A percentile compares a stretch with the other conserved stretches of the same genome.
These are phyloP conservation scores for Plagodis dolabraria DNA, from an alignment of 2,888 invertebrate species.

Conservation along the genomic window DNA sequence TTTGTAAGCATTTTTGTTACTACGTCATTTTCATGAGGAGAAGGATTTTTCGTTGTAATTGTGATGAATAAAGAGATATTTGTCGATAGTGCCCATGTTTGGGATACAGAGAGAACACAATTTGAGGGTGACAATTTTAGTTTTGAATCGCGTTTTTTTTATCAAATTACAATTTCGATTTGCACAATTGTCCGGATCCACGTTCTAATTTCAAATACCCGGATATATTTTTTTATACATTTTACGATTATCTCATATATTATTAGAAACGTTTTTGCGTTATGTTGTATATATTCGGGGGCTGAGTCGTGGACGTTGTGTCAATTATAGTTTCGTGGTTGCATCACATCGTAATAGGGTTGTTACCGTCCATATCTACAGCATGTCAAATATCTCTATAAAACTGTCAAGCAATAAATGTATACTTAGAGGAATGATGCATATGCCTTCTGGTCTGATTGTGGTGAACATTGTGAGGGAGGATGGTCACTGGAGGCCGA, in stretches of 20 bases:
- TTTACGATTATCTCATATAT: slow-evolving; percentile 45
- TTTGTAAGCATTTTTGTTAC: slow-evolving; percentile 71
- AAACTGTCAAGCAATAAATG: slow-evolving; percentile 46
- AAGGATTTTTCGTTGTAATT: slow-evolving; percentile 61
- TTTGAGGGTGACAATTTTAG: slow-evolving; percentile 31
- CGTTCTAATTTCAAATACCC: slow-evolving; percentile 59
- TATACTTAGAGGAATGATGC: slow-evolving; percentile 32
- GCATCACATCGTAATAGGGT: slow-evolving; percentile 17
- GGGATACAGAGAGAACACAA: slow-evolving; percentile 17
- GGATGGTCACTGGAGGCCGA: background rate
- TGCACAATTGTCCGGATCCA: slow-evolving; percentile 51
- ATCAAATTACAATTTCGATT: slow-evolving; percentile 50
- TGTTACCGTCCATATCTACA: slow-evolving; percentile 45
- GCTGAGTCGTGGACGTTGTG: slow-evolving; percentile 42
- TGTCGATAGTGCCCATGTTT: slow-evolving; percentile 54
- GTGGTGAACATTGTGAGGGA: background rate
- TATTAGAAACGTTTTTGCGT: slow-evolving; percentile 28
- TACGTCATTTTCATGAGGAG: slow-evolving; percentile 62
- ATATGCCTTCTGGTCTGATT: slow-evolving; percentile 21
- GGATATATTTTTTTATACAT: slow-evolving; percentile 62
- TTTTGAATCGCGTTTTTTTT: slow-evolving; percentile 28
- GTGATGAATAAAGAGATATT: slow-evolving; percentile 49
- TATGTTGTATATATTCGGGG: slow-evolving; percentile 43
- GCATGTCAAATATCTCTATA: slow-evolving; percentile 43
- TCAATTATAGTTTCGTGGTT: slow-evolving; percentile 41